Evolutionary conservation across 2,113 vertebrate species (phyloP), one percentile per base, ranked within the genome.

Genomic region (Oenanthe melanoleuca): DNA sequence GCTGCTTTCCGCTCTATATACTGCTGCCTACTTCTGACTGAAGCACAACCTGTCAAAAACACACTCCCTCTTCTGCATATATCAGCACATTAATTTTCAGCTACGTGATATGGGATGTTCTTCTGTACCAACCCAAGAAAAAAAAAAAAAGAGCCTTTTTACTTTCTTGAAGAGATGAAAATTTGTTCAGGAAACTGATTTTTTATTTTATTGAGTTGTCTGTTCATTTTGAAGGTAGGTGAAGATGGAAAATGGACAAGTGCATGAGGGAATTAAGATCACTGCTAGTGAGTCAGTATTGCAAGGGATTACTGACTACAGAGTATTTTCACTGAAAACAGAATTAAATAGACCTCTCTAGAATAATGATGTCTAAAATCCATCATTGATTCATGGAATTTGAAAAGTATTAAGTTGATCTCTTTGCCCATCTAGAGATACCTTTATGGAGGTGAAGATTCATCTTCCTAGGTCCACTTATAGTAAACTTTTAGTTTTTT

Each of bases 251-350:
- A 92, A 89, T 26, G n/a, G 69, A 93, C 44, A 92, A 89, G 80
- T 12, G 8, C 42, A 50, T 33, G 13, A 92, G 67, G 37, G 81
- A 89, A 83, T 94, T 91, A 83, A 80, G 80, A 78, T 59, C 87
- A 86, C 17, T 47, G 37, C 55, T 69, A 44, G 38, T 86, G 34
- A 85, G 47, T 92, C 42, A 80, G 31, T 56, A 80, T 31, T 37
- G 67, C 26, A 88, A 80, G 26, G 17, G 26, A 90, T 88, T 88
- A 86, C 71, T 28, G 15, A 80, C 28, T 60, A 57, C 8, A 52
- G 52, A 93, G 78, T 74, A 93, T 78, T 88, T 89, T 80, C 67
- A 85, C 14, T 73, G 65, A 87, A 85, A 93, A 82, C 26, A 82
- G 73, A 91, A 89, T 82, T 82, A 92, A 94, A 88, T 4, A 83